Evolutionary conservation across 2,888 invertebrate genomes (phyloP), one percentile per base, ranked within the genome.

Genomic region (Danaus chrysippus): DNA sequence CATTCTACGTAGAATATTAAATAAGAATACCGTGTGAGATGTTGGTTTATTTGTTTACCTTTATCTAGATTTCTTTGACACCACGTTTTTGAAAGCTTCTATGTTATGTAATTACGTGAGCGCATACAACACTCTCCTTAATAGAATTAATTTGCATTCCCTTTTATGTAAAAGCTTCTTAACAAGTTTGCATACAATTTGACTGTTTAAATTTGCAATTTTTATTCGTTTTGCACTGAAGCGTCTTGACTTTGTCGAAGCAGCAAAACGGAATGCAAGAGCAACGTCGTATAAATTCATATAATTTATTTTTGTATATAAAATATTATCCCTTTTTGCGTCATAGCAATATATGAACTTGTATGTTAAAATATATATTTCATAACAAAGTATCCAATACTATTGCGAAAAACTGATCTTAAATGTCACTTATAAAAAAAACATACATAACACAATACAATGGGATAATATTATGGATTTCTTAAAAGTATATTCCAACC

Each of bases 101-200:
- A 70, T 75, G 70, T 74, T 77, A 72, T 74, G 75, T 68, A 80
- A 82, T 81, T 78, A 81, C 74, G 75, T 74, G 67, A 79, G 81
- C 77, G 81, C 78, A 82, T 80, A 78, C 79, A 77, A 76, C 79
- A 80, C 77, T 79, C 82, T 76, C 81, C 79, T 78, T 84, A 84
- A 84, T 80, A 79, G 76, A 83, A 86, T 84, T 84, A 82, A 84
- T 86, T 86, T 84, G 80, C 84, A 84, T 82, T 76, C 77, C 76
- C 80, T 76, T 77, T 73, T 79, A 34, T 34, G 23, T 34, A 6
- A 78, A 81, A 81, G 74, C 76, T 76, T 79, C 77, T 76, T 79
- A 82, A 79, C 77, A 76, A 79, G 79, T 82, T 84, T 83, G 81
- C 83, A 82, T 81, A 80, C 76, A 74, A 75, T 76, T 59, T 66